A percentile compares a stretch with the other conserved stretches of the same genome.
phyloP scores from a whole-genome alignment of 2,797 vertebrate genomes.

The Dendrocincla tyrannina region DNA sequence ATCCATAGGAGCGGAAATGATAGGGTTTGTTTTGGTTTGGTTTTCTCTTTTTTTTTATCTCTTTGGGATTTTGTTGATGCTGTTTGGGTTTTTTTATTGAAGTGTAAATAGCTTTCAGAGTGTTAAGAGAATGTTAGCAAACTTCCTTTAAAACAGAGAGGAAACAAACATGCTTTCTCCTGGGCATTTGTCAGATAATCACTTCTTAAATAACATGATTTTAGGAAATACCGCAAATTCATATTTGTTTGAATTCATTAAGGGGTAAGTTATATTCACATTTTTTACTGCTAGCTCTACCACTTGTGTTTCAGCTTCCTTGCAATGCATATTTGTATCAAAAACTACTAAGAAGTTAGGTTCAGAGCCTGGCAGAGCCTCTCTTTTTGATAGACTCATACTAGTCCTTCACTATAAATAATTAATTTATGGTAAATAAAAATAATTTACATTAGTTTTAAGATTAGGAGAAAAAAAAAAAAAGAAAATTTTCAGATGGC shows the following conservation, averaged over 20 bases:
- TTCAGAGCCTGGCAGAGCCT: neutral
- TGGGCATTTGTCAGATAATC: neutral
- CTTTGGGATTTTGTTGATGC: neutral
- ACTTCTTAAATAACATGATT: neutral
- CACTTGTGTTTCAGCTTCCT: neutral
- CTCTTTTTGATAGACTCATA: neutral
- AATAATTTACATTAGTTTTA: neutral
- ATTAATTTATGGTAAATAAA: neutral
- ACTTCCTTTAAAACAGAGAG: neutral
- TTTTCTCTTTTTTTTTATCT: neutral
- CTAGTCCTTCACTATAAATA: neutral
- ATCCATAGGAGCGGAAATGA: neutral
- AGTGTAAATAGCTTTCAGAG: neutral
- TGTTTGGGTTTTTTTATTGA: neutral
- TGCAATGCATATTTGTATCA: neutral
- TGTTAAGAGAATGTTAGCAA: neutral
- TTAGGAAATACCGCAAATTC: neutral
- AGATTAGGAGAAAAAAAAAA: neutral
- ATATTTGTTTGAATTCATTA: neutral
- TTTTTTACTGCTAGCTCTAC: neutral
- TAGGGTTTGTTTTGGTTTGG: neutral
- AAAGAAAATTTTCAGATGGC: neutral
- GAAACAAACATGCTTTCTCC: neutral
- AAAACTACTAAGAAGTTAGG: neutral
- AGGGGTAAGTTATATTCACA: neutral